Evolutionary conservation across 2,113 vertebrate genomes (phyloP).

Genomic region (Candoia aspera): DNA sequence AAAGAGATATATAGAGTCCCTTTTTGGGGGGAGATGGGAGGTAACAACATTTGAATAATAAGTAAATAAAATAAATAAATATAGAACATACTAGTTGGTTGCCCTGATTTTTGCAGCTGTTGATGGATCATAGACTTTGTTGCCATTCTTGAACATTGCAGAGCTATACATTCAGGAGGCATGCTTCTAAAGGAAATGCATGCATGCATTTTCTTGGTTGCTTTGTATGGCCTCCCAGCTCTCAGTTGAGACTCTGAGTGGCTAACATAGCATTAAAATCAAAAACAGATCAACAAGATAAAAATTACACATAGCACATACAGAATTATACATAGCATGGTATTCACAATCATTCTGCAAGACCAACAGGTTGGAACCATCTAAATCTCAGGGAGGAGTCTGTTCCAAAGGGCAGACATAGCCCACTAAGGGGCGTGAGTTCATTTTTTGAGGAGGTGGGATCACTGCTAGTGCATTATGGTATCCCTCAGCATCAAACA

Average conservation of each 20-base stretch:
- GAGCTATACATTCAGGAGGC: not conserved
- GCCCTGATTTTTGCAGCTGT: not conserved
- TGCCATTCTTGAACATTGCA: not conserved
- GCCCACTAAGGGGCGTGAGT: not conserved
- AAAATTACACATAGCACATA: not conserved
- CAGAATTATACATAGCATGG: not conserved
- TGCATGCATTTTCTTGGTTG: not conserved
- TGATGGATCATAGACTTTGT: not conserved
- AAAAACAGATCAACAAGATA: not conserved
- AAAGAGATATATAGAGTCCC: too few species aligned
- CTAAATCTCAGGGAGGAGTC: not conserved
- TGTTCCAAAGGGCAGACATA: not conserved
- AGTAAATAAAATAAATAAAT: too few species aligned
- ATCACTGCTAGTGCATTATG: not conserved
- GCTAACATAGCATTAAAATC: not conserved
- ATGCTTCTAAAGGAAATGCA: not conserved
- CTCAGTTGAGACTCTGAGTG: not conserved
- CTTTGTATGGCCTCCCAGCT: not conserved
- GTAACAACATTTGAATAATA: too few species aligned
- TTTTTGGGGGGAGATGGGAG: too few species aligned
- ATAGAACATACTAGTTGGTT: not conserved
- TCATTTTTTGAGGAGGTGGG: not conserved
- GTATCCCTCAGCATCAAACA: not conserved
- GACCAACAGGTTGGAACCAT: not conserved
- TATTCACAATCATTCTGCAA: not conserved